A percentile compares a stretch with the other conserved stretches of the same genome.
Evolutionary conservation across 2,797 vertebrate species (phyloP).

Genomic region (Schizopygopsis pylzovi): DNA sequence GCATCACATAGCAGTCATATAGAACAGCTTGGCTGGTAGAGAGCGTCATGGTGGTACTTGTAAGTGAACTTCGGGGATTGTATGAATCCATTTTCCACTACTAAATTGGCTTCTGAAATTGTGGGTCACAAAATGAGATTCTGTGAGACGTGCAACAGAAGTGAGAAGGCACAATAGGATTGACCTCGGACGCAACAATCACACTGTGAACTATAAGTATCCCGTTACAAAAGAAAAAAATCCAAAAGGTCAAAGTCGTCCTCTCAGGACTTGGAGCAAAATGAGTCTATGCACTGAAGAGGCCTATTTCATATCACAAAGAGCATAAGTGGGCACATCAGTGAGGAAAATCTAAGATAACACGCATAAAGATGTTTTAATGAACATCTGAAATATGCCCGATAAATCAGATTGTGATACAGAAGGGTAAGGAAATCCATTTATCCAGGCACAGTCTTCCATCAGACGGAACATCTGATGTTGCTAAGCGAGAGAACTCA

Average conservation of each 20-base stretch:
- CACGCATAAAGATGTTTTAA: slow-evolving; percentile 29
- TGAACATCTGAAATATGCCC: slow-evolving; percentile 23
- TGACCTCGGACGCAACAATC: slow-evolving; percentile 17
- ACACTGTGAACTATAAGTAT: slow-evolving; percentile 22
- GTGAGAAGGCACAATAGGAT: slow-evolving; percentile 44
- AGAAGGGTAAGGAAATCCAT: slow-evolving; percentile 51
- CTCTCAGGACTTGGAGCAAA: not conserved
- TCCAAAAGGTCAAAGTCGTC: not conserved
- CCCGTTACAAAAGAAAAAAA: slow-evolving; percentile 15
- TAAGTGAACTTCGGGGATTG: slow-evolving; percentile 46
- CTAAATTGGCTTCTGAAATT: slow-evolving; percentile 57
- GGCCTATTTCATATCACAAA: slow-evolving; percentile 3
- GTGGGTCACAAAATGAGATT: slow-evolving; percentile 49
- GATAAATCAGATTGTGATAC: slow-evolving; percentile 21
- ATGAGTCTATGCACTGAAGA: slow-evolving; percentile 26
- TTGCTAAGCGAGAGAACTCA: slow-evolving; percentile 41
- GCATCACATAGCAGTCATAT: slow-evolving; percentile 46
- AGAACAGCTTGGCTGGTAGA: slow-evolving; percentile 47
- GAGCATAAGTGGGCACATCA: not conserved
- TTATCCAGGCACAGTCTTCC: slow-evolving; percentile 48
- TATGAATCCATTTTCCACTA: slow-evolving; percentile 62
- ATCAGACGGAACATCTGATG: slow-evolving; percentile 48
- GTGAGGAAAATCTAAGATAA: not conserved
- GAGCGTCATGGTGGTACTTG: slow-evolving; percentile 36
- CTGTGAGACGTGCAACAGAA: slow-evolving; percentile 46